phyloP scores from a whole-genome alignment of 2,113 vertebrate species.

The Fulica atra region DNA sequence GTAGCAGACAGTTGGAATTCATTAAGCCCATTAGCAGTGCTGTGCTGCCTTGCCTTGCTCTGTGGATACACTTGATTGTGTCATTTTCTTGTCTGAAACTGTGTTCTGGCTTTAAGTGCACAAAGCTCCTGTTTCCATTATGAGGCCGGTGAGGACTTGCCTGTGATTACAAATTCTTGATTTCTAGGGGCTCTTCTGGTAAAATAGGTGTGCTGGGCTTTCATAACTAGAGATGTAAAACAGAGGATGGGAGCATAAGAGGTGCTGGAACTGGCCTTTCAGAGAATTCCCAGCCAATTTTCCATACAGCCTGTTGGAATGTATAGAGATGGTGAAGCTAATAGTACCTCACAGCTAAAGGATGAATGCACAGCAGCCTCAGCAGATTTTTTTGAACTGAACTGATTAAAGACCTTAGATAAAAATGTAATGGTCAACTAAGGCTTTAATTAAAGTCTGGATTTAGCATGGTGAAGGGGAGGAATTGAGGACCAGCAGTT shows the following conservation, averaged over 20 bases:
- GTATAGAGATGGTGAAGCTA: not conserved
- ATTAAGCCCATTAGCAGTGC: not conserved
- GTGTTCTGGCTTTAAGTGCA: not conserved
- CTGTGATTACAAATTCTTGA: not conserved
- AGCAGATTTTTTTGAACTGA: not conserved
- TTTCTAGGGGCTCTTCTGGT: not conserved
- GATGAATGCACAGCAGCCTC: not conserved
- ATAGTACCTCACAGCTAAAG: not conserved
- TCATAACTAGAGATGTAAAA: not conserved
- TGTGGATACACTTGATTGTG: not conserved
- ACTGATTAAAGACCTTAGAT: not conserved
- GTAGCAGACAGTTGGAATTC: not conserved
- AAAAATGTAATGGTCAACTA: not conserved
- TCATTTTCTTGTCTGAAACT: not conserved
- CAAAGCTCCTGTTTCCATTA: not conserved
- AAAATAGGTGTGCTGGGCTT: not conserved
- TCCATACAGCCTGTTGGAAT: not conserved
- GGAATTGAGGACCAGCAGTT: not conserved
- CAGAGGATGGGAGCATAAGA: not conserved
- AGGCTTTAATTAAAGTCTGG: not conserved
- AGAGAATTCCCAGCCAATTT: not conserved
- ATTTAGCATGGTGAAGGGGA: not conserved
- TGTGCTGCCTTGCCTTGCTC: not conserved
- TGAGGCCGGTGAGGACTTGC: not conserved
- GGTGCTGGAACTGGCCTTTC: not conserved